These are phyloP conservation scores for Corythoichthys haematopterus DNA, from an alignment of 2,113 vertebrate genomes.

Conservation along the genomic window DNA sequence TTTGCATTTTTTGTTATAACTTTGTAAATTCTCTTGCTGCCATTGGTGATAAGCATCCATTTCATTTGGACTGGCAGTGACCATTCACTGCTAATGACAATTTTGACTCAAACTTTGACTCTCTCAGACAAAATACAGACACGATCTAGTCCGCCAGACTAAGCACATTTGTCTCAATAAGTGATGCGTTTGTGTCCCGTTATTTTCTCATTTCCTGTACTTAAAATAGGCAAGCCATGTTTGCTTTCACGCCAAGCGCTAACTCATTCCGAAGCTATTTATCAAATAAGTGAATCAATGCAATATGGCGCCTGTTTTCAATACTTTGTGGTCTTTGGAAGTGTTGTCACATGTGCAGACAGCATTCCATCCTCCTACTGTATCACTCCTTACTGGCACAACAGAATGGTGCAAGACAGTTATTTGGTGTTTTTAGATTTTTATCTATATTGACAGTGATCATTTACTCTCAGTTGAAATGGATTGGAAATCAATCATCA, in stretches of 20 bases:
- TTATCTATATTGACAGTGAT: too few species aligned
- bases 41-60: too few species aligned
- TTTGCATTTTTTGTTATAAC: too few species aligned
- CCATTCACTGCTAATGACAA: slow-evolving; percentile 2
- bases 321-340: slow-evolving; percentile 53
- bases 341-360: slow-evolving; percentile 56
- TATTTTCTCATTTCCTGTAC: slow-evolving; percentile 65
- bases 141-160: slow-evolving; percentile 10
- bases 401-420: background rate
- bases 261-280: slow-evolving; percentile 59
- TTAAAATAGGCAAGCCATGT: slow-evolving; percentile 46
- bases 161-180: slow-evolving; percentile 48
- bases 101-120: background rate
- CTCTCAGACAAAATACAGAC: slow-evolving; percentile 36
- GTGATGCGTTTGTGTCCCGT: slow-evolving; percentile 53
- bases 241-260: slow-evolving; percentile 47
- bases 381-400: slow-evolving; percentile 28
- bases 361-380: slow-evolving; percentile 48
- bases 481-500: too few species aligned
- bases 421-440: too few species aligned
- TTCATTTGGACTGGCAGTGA: slow-evolving; percentile 1
- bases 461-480: too few species aligned
- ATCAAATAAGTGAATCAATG: slow-evolving; percentile 62
- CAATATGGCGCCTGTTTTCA: slow-evolving; percentile 65
- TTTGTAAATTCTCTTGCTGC: too few species aligned